Percentiles rank a stretch among this genome's conserved stretches.
Conservation (phyloP, 1,140 invertebrate genomes). For the Tetragnatha versicolor region DNA sequence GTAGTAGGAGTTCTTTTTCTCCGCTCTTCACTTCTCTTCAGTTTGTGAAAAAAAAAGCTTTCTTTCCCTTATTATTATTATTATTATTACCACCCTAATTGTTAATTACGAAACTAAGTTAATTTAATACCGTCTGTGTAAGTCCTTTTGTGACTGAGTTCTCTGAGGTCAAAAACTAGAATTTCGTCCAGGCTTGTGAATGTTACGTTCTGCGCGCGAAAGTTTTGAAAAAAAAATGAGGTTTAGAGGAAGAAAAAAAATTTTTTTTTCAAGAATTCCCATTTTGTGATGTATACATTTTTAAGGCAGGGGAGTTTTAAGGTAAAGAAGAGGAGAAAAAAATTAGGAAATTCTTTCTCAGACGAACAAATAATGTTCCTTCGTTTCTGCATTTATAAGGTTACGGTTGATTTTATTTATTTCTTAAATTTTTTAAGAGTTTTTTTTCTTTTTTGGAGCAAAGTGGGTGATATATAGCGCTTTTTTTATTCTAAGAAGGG, state of each 20-base stretch:
- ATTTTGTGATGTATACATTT: slow-evolving; percentile 41
- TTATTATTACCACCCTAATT: slow-evolving; percentile 38
- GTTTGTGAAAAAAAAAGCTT: neutral
- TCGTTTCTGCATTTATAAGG: slow-evolving; percentile 22
- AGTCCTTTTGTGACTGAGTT: slow-evolving; percentile 15
- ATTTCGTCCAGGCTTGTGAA: slow-evolving; percentile 17
- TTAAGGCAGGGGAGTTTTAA: slow-evolving; percentile 23
- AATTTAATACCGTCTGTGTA: slow-evolving; percentile 44
- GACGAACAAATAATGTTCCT: slow-evolving; percentile 36
- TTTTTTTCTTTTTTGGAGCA: slow-evolving; percentile 20
- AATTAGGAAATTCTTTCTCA: slow-evolving; percentile 34
- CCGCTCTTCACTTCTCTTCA: neutral
- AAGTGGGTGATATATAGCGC: slow-evolving; percentile 38
- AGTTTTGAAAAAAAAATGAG: too few relatives aligned
- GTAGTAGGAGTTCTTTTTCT: slow-evolving; percentile 2
- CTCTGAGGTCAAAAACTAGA: slow-evolving; percentile 27
- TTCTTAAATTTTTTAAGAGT: neutral
- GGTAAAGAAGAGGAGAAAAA: slow-evolving; percentile 6
- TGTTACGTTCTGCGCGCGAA: too few relatives aligned
- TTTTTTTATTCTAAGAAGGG: slow-evolving; percentile 25
- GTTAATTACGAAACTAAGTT: slow-evolving; percentile 51
- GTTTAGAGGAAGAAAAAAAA: neutral
- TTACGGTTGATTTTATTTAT: slow-evolving; percentile 38
- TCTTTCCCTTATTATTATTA: neutral
- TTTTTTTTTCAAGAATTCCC: slow-evolving; percentile 8